Evolutionary conservation across 2,797 vertebrate genomes (phyloP), one percentile per base, ranked within the genome.

Genomic region (Gallinago solitaria): DNA sequence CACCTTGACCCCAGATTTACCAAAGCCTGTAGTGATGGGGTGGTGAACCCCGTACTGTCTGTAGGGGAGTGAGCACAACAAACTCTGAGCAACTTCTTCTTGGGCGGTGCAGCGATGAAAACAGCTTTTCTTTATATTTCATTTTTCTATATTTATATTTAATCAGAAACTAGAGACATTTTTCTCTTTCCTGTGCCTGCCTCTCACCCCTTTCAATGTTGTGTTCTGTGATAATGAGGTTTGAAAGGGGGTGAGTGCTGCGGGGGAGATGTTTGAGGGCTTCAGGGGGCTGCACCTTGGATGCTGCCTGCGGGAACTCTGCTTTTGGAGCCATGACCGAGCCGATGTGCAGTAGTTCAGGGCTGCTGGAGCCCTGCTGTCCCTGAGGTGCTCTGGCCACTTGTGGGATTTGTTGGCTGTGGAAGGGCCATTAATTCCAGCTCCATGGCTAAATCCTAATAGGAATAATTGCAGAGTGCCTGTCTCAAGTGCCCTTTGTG

Each of bases 241-340:
- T 54, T 85, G 85, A 51, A 50, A 33, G 8, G 56, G 10, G 15
- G 17, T 15, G 18, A 12, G 27, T 4, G 1, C 37, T 69, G 32
- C 20, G 65, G 59, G 14, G 37, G 7, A 2, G 21, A 2, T 16
- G 45, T 51, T 33, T 21, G 17, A 21, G n/a, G 83, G n/a, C 67
- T 24, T n/a, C 0, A 2, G 65, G 51, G 25, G 16, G 10, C 45
- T 47, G 41, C 45, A 79, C 30, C 47, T 35, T 3, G 1, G 41
- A 5, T 3, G 24, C 57, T 54, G 69, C 23, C 7, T 3, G 1
- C 0, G 3, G 45, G 18, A 2, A 1, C 51, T 37, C 24, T n/a
- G 61, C 32, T 28, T 32, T 60, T 1, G 2, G 83, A 69, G 41
- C 24, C 0, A 0, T 1, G 2, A 10, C 50, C 0, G 0, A 57